Base-by-base conservation (phyloP, 2,797 vertebrate species). In the Urophycis tenuis region DNA sequence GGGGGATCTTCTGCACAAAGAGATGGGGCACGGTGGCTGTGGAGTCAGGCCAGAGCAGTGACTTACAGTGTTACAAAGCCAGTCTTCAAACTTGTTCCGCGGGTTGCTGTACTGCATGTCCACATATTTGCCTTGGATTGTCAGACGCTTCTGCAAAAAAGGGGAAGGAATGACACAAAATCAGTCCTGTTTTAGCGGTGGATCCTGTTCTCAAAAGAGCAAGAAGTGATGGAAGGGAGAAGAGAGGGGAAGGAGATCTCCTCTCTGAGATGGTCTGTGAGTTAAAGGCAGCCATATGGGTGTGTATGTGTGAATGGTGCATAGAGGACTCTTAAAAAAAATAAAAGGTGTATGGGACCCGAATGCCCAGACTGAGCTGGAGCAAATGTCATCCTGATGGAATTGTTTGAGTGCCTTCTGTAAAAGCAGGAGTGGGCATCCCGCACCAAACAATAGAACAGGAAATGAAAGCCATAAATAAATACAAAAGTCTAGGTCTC, bases 31-130 rank as follows among this genome's bases (percentile, higher is more conserved):
- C 75, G 41, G 69, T 36, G 35, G 74, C 31, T 31, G 77, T 67
- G n/a, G 80, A 81, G 76, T 75, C 53, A 79, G 81, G 30, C 79
- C n/a, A 76, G 72, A 75, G 77, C 9, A 74, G 82, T 33, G 79
- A 92, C 89, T 87, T 95, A 99, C 98, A 91, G 97, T 97, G 92
- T 95, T 98, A 93, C 98, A 99, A 86, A 99, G 96, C 98, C 98
- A 99, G 88, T 99, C 98, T 91, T 99, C 97, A 94, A 96, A 98
- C 86, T 98, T 99, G 91, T 97, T 97, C 79, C 96, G 95, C 80
- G 96, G 96, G 88, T 98, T 96, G 91, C 98, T 99, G 94, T 98
- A 99, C 92, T 99, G 96, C 96, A 99, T 96, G 74, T 96, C 95
- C 88, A 99, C 95, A 78, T 87, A 94, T 92, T 98, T 98, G 87